Percentiles rank a stretch among this genome's conserved stretches.
These are phyloP conservation scores for Gymnorhina tibicen DNA, from an alignment of 2,113 vertebrate genomes.

Conservation along the genomic window DNA sequence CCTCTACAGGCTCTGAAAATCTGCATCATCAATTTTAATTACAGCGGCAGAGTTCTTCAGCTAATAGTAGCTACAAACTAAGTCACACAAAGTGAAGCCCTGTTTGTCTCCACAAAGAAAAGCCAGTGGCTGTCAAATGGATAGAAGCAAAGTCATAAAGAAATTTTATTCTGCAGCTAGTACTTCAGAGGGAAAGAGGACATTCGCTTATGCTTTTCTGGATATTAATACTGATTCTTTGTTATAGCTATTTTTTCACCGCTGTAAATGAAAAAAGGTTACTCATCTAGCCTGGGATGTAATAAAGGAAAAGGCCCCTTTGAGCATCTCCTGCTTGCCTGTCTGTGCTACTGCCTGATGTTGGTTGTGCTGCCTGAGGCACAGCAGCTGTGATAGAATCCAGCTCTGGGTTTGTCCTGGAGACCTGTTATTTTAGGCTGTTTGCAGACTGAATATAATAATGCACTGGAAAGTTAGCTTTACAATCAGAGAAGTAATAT, in stretches of 20 bases:
- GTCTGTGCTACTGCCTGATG: slow-evolving; percentile 6
- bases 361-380: slow-evolving; percentile 43
- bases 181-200: neutral
- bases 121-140: neutral
- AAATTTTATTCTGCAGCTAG: neutral
- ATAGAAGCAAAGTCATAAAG: neutral
- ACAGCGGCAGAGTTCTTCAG: neutral
- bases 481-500: neutral
- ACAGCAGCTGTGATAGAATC: slow-evolving; percentile 11
- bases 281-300: neutral
- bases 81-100: neutral
- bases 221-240: neutral
- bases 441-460: neutral
- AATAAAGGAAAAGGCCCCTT: slow-evolving; percentile 23
- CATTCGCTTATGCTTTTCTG: neutral
- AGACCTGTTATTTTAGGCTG: slow-evolving; percentile 9
- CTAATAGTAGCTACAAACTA: slow-evolving; percentile 1
- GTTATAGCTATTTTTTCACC: neutral
- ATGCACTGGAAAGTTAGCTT: slow-evolving; percentile 1
- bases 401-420: slow-evolving; percentile 20
- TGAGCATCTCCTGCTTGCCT: neutral
- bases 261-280: neutral
- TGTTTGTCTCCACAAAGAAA: neutral
- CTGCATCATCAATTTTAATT: slow-evolving; percentile 50
- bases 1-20: slow-evolving; percentile 59